phyloP scores from a whole-genome alignment of 2,888 invertebrate species.

The Stenchaetothrips biformis region DNA sequence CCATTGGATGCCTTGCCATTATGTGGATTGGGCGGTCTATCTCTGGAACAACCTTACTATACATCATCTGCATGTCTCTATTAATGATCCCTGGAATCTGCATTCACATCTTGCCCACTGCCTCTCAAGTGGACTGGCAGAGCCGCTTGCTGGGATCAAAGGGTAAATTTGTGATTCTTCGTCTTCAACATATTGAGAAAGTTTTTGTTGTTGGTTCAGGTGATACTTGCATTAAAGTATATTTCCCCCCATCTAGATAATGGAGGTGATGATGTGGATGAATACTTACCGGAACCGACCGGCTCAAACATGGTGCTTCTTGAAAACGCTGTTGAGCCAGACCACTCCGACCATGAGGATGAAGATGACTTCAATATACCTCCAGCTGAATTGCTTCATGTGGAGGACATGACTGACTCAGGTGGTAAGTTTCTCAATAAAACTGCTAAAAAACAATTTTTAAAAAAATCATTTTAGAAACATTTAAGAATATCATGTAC shows the following conservation, averaged over 20 bases:
- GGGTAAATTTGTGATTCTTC: background rate
- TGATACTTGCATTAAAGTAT: background rate
- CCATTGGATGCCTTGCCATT: slow-evolving; percentile 36
- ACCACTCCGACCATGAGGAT: slow-evolving; percentile 2
- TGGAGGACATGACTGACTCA: background rate
- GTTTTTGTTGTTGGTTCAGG: background rate
- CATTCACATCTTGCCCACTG: background rate
- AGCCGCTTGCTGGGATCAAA: background rate
- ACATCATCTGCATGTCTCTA: slow-evolving; percentile 3
- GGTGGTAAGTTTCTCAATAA: slow-evolving; percentile 8
- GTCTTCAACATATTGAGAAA: background rate
- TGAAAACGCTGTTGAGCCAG: background rate
- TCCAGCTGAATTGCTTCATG: background rate
- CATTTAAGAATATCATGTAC: too few species aligned
- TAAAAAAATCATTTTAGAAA: too few species aligned
- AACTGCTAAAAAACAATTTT: too few species aligned
- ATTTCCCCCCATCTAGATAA: background rate
- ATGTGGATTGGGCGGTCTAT: slow-evolving; percentile 37
- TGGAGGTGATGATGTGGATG: slow-evolving; percentile 1
- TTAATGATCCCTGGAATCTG: background rate
- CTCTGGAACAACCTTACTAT: slow-evolving; percentile 31
- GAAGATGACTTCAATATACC: slow-evolving; percentile 13
- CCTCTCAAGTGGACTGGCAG: background rate
- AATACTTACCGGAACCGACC: background rate
- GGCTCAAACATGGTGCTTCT: background rate